A percentile compares a stretch with the other conserved stretches of the same genome.
Evolutionary conservation across 2,113 vertebrate species (phyloP).

Genomic region (rat (Rattus norvegicus)): GRCr8 NC_086023.1:121881501-121882000

Average conservation of each 20-base stretch:
- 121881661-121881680: neutral
- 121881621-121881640: neutral
- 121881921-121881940: neutral
- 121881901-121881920: neutral
- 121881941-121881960: neutral
- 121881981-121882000: neutral
- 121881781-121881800: too few species aligned
- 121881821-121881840: too few species aligned
- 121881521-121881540: neutral
- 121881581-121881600: too few species aligned
- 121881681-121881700: neutral
- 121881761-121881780: too few species aligned
- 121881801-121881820: too few species aligned
- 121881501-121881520: neutral
- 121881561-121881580: too few species aligned
- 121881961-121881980: neutral
- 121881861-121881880: too few species aligned
- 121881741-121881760: neutral
- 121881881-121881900: neutral
- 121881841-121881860: too few species aligned
- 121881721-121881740: too few species aligned
- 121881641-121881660: neutral
- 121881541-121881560: too few species aligned
- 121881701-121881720: neutral
- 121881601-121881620: neutral